Evolutionary conservation across 2,888 invertebrate genomes (phyloP).

Genomic region (Melanargia galathea): DNA sequence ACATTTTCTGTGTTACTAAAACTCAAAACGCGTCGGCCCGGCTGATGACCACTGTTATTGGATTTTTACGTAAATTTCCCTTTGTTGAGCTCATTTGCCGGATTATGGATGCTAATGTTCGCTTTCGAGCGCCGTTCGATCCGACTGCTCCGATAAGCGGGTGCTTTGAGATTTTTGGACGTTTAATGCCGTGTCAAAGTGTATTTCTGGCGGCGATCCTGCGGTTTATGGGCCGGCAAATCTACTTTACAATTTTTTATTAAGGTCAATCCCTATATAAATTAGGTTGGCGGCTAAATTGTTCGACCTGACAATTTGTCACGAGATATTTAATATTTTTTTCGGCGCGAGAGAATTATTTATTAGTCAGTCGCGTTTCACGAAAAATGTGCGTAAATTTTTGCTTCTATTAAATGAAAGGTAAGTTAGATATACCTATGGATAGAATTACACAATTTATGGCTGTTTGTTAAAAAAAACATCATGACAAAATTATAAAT

Average conservation of each 20-base stretch:
- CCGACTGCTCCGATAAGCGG: slow-evolving; percentile 56
- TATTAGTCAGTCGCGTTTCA: slow-evolving; percentile 9
- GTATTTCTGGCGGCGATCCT: slow-evolving; percentile 49
- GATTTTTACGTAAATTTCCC: slow-evolving; percentile 64
- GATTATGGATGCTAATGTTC: slow-evolving; percentile 63
- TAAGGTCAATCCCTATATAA: slow-evolving; percentile 40
- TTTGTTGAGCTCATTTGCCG: slow-evolving; percentile 64
- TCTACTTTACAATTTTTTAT: slow-evolving; percentile 52
- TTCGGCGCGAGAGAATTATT: neutral
- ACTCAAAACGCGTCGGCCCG: slow-evolving; percentile 41
- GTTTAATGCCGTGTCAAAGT: slow-evolving; percentile 40
- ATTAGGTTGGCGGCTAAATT: slow-evolving; percentile 27
- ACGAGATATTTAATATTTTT: slow-evolving; percentile 18
- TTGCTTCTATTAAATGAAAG: neutral
- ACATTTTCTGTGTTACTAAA: slow-evolving; percentile 40
- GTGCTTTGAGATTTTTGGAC: slow-evolving; percentile 44
- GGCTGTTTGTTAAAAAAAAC: neutral
- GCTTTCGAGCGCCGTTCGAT: slow-evolving; percentile 51
- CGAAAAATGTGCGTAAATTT: slow-evolving; percentile 8
- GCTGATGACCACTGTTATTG: slow-evolving; percentile 56
- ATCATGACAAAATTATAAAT: too few species aligned
- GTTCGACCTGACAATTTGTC: slow-evolving; percentile 24
- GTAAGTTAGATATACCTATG: too few species aligned
- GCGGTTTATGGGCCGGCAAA: slow-evolving; percentile 47
- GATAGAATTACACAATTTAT: neutral